Evolutionary conservation across 2,888 invertebrate species (phyloP).

Genomic region (Rhodophaea formosa): DNA sequence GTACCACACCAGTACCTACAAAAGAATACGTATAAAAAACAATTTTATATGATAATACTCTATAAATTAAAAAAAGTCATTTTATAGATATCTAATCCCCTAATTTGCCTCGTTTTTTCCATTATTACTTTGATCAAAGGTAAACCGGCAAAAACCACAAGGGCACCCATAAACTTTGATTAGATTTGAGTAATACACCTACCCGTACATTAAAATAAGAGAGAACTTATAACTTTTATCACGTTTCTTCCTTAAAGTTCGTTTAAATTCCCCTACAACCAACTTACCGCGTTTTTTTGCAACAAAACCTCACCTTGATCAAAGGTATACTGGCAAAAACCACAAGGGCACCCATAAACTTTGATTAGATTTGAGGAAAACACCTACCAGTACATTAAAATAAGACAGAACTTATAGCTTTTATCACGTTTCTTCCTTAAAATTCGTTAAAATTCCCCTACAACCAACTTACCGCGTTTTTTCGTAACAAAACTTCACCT

Average conservation of each 20-base stretch:
- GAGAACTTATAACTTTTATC: constrained; percentile 33
- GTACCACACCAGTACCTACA: too few species aligned
- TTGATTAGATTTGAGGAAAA: constrained; percentile 68
- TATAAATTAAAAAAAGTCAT: too few species aligned
- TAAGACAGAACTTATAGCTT: constrained; percentile 48
- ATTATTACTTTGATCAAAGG: too few species aligned
- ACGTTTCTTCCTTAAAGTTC: neutral
- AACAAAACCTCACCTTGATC: neutral
- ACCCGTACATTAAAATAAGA: constrained; percentile 74
- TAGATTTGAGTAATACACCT: too few species aligned
- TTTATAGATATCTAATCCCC: too few species aligned
- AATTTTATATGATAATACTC: too few species aligned
- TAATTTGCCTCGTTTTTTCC: too few species aligned
- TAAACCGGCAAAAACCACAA: too few species aligned
- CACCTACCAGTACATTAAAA: constrained; percentile 66
- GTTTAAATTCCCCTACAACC: neutral
- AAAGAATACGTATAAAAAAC: too few species aligned
- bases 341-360: constrained; percentile 73
- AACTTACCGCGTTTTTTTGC: neutral
- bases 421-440: neutral
- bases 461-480: neutral
- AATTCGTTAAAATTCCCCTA: too few species aligned
- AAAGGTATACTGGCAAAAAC: constrained; percentile 68
- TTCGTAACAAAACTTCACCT: neutral
- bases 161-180: too few species aligned